Evolutionary conservation across 2,888 invertebrate species (phyloP).

Genomic region (Synergus laeviventris): DNA sequence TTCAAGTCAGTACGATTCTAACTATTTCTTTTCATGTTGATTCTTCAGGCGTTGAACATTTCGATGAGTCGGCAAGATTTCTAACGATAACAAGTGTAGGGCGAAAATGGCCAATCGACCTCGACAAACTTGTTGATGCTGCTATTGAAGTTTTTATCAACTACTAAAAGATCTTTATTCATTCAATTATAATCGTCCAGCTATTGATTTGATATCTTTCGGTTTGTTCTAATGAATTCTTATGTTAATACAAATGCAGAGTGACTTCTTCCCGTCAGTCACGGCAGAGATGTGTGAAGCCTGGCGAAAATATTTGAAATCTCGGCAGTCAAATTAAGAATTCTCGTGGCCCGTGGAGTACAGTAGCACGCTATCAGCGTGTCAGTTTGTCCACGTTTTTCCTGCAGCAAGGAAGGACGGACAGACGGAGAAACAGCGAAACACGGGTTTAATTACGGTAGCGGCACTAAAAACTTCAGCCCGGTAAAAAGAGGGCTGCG

Average conservation of each 20-base stretch:
- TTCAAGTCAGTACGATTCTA: constrained; percentile 48
- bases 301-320: constrained; percentile 55
- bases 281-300: constrained; percentile 6
- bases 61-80: constrained; percentile 48
- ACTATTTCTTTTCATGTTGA: constrained; percentile 64
- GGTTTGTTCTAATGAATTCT: neutral
- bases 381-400: constrained; percentile 57
- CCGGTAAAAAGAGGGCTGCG: constrained; percentile 56
- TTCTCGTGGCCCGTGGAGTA: constrained; percentile 58
- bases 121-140: neutral
- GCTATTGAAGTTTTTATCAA: neutral
- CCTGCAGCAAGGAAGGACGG: constrained; percentile 61
- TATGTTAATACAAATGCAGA: neutral
- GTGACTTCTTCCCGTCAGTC: neutral
- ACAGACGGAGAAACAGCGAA: constrained; percentile 71
- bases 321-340: constrained; percentile 61
- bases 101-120: constrained; percentile 57
- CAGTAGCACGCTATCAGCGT: constrained; percentile 58
- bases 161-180: neutral
- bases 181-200: too few species aligned
- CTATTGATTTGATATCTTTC: too few species aligned
- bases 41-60: constrained; percentile 63
- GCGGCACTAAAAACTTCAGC: constrained; percentile 67
- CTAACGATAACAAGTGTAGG: constrained; percentile 37
- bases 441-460: constrained; percentile 71